Conservation (phyloP, 2,888 invertebrate species). For the Galeopsomyia nigrocyanea region DNA sequence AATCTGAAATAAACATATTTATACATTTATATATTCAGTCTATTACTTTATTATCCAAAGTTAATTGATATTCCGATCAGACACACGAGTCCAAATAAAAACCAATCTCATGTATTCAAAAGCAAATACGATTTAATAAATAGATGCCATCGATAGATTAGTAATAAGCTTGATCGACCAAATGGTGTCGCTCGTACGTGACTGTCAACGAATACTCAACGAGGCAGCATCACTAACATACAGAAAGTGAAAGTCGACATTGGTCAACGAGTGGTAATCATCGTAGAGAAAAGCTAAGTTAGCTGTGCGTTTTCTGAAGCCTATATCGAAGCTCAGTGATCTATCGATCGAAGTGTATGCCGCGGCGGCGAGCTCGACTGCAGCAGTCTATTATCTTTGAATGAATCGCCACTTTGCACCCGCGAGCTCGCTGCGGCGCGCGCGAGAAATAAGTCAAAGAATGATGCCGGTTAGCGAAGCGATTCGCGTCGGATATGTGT, state of each 20-base stretch:
- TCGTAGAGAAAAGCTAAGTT: too few relatives aligned
- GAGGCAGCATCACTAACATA: background rate
- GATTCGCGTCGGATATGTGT: background rate
- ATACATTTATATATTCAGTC: too few relatives aligned
- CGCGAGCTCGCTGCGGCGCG: background rate
- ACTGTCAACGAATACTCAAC: background rate
- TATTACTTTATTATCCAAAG: too few relatives aligned
- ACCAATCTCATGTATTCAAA: too few relatives aligned
- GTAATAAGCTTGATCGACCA: too few relatives aligned
- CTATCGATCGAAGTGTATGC: conserved; percentile 19
- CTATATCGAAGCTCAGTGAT: conserved; percentile 26
- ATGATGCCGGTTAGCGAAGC: conserved; percentile 9
- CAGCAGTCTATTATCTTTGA: conserved; percentile 29
- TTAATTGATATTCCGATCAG: too few relatives aligned
- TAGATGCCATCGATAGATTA: too few relatives aligned
- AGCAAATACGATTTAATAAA: too few relatives aligned
- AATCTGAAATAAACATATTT: too few relatives aligned
- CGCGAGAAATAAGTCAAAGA: background rate
- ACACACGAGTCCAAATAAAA: too few relatives aligned
- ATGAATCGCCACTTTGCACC: conserved; percentile 17
- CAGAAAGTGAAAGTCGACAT: conserved; percentile 26
- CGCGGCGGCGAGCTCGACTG: background rate
- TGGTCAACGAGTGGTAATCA: too few relatives aligned
- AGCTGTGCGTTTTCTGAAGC: background rate
- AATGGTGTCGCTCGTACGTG: too few relatives aligned